Evolutionary conservation across 2,888 invertebrate species (phyloP).

Genomic region (Mesorhabditis spiculigera): DNA sequence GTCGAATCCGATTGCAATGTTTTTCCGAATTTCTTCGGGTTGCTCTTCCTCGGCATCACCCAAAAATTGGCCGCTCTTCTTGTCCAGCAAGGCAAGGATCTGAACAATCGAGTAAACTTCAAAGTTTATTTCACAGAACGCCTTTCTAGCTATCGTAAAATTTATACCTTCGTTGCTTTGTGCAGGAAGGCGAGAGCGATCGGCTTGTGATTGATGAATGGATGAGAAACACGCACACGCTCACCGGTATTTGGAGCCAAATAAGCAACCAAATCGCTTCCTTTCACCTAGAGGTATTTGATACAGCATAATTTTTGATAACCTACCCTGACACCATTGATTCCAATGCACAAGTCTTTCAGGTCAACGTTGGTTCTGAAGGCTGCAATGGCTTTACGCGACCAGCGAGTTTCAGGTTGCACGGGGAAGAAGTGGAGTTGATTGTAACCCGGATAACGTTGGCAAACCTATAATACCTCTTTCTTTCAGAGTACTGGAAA

Average conservation of each 20-base stretch:
- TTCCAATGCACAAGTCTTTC: conserved; percentile 97
- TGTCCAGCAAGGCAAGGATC: conserved; percentile 62
- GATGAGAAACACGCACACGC: conserved; percentile 5
- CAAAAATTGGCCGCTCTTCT: conserved; percentile 60
- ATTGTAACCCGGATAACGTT: conserved; percentile 80
- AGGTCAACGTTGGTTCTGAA: conserved; percentile 86
- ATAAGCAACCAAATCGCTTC: not conserved
- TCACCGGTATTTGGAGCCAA: not conserved
- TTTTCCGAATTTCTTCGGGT: conserved; percentile 26
- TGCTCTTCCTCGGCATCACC: conserved; percentile 33
- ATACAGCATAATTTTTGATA: not conserved
- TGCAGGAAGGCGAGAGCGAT: not conserved
- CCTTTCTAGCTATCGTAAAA: not conserved
- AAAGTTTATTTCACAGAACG: not conserved
- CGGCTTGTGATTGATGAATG: conserved; percentile 1
- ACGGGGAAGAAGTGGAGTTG: conserved; percentile 92
- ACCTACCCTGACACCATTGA: conserved; percentile 78
- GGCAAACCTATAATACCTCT: conserved; percentile 79
- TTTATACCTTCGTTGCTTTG: not conserved
- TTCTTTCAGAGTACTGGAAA: too few relatives aligned
- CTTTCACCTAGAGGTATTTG: not conserved
- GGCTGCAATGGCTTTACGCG: conserved; percentile 4
- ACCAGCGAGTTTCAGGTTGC: conserved; percentile 65
- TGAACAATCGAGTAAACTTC: conserved; percentile 11
- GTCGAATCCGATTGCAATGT: conserved; percentile 30